A percentile compares a stretch with the other conserved stretches of the same genome.
Evolutionary conservation across 1,140 invertebrate species (phyloP).

Genomic region (Drosophila chauvacae): DNA sequence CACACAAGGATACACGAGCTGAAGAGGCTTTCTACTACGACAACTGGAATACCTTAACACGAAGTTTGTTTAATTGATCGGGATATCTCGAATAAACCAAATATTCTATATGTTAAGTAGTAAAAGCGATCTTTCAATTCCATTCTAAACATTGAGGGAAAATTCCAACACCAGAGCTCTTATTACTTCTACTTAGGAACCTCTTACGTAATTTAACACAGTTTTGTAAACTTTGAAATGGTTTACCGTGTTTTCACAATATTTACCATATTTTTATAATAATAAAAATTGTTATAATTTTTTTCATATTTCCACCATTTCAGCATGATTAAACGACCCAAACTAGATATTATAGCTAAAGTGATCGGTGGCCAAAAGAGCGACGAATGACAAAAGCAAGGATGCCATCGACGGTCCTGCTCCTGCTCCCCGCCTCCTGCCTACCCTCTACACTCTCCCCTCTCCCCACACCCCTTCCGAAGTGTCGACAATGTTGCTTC

Average conservation of each 20-base stretch:
- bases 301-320: background rate
- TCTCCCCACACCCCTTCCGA: slow-evolving; percentile 1
- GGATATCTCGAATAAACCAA: no score
- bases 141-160: no score
- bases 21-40: slow-evolving; percentile 7
- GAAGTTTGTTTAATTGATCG: no score
- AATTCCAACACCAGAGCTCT: no score
- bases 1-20: slow-evolving; percentile 55
- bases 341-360: background rate
- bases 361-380: background rate
- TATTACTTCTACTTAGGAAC: no score
- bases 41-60: background rate
- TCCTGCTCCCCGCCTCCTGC: background rate
- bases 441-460: background rate
- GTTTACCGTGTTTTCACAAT: fast-evolving
- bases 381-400: slow-evolving; percentile 19
- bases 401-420: slow-evolving; percentile 61
- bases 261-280: background rate
- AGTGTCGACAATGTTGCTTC: slow-evolving; percentile 80
- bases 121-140: no score
- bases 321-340: no score
- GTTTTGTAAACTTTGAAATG: background rate
- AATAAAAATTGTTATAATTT: no score
- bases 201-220: background rate
- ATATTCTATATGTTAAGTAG: no score